Percentiles rank a stretch among this genome's conserved stretches.
Conservation (phyloP, 1,140 invertebrate genomes). For the Nilaparvata lugens region DNA sequence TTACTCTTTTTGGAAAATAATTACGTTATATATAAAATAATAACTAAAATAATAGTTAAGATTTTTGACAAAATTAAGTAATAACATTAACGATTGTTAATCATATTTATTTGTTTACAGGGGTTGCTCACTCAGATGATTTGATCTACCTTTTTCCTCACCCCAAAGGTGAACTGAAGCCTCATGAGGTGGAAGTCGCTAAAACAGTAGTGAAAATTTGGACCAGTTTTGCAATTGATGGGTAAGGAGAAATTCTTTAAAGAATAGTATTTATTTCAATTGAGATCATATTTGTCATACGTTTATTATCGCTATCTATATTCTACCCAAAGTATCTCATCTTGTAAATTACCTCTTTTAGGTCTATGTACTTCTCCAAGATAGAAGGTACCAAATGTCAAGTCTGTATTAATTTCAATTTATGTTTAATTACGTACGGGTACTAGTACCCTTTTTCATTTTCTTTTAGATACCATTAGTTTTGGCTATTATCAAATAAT, state of each 20-base stretch:
- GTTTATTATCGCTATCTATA: background rate
- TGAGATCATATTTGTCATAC: background rate
- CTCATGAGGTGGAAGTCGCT: constrained; percentile 33
- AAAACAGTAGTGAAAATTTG: constrained; percentile 38
- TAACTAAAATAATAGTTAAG: background rate
- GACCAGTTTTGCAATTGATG: constrained; percentile 37
- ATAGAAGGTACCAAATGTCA: too few species aligned
- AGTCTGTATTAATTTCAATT: too few species aligned
- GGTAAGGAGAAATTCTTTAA: constrained; percentile 19
- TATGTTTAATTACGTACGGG: too few species aligned
- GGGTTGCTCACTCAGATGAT: constrained; percentile 40
- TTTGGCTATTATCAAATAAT: too few species aligned
- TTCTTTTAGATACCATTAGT: too few species aligned
- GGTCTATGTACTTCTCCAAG: too few species aligned
- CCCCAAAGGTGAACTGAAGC: constrained; percentile 27
- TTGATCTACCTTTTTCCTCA: constrained; percentile 38
- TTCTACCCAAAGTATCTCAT: background rate
- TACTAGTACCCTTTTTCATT: too few species aligned
- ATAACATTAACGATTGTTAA: too few species aligned
- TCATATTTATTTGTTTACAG: constrained; percentile 29
- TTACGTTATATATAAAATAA: background rate
- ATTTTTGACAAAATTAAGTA: constrained; percentile 1
- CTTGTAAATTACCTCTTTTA: background rate
- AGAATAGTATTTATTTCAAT: too few species aligned
- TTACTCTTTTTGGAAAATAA: background rate